These are phyloP conservation scores for Halocynthia roretzi DNA, from an alignment of 23 tunicate species.

Conservation along the genomic window DNA sequence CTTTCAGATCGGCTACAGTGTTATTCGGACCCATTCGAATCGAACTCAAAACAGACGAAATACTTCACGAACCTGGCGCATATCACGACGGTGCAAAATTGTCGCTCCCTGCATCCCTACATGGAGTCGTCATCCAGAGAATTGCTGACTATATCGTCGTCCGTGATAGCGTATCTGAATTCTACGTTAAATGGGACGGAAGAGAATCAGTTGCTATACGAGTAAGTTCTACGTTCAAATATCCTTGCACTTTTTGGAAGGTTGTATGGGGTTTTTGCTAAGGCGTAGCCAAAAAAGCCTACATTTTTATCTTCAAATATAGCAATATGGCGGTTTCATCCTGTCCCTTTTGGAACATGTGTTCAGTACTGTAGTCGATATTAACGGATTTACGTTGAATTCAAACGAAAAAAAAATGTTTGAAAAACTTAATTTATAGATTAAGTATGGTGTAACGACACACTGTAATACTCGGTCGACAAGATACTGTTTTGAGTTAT, in stretches of 20 bases:
- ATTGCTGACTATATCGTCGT: constrained; percentile 91
- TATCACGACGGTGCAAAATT: constrained; percentile 54
- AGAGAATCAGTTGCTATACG: constrained; percentile 67
- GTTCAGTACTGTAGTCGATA: too few relatives aligned
- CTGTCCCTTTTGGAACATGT: too few relatives aligned
- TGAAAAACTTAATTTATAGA: too few relatives aligned
- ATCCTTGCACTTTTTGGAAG: too few relatives aligned
- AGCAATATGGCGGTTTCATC: too few relatives aligned
- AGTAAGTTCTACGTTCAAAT: constrained; percentile 15
- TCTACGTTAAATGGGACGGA: constrained; percentile 92
- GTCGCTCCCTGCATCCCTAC: constrained; percentile 74
- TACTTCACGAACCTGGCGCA: constrained; percentile 68
- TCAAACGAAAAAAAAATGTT: too few relatives aligned
- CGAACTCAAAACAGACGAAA: constrained; percentile 47
- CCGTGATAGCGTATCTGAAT: constrained; percentile 71
- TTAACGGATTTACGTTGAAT: too few relatives aligned
- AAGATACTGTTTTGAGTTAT: neutral
- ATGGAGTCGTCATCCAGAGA: constrained; percentile 83
- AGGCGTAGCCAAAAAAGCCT: too few relatives aligned
- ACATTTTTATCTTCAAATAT: too few relatives aligned
- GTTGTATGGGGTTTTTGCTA: too few relatives aligned
- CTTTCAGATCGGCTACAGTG: constrained; percentile 46
- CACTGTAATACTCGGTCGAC: neutral
- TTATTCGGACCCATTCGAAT: constrained; percentile 54
- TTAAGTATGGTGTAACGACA: neutral